Conservation (phyloP, 2,888 invertebrate species). For the Pristionchus exspectatus region DNA sequence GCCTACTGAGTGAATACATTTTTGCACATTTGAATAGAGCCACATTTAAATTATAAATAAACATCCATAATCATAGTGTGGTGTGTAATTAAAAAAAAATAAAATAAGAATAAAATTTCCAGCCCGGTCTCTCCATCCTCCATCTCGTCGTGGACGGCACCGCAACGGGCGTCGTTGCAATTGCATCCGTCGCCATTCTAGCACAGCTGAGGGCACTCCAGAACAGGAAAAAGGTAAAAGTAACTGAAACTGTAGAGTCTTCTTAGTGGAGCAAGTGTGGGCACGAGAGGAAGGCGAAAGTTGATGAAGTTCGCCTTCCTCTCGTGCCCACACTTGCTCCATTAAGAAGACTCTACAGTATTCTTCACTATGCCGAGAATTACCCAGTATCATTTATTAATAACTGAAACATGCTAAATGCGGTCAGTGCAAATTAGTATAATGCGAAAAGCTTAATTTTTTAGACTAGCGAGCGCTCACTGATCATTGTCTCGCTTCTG, state of each 20-base stretch:
- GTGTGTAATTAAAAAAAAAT: neutral
- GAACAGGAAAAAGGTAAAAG: constrained; percentile 19
- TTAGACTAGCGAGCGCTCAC: constrained; percentile 22
- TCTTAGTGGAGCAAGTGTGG: too few relatives aligned
- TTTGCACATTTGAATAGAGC: neutral
- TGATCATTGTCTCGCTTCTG: constrained; percentile 30
- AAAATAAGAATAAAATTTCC: neutral
- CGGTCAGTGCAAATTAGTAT: neutral
- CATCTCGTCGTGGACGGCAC: constrained; percentile 11
- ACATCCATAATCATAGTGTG: too few relatives aligned
- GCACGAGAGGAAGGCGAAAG: too few relatives aligned
- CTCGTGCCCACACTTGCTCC: too few relatives aligned
- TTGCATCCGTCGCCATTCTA: neutral
- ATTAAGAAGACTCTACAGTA: too few relatives aligned
- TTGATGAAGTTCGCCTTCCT: too few relatives aligned
- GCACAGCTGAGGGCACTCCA: neutral
- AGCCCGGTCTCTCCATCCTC: constrained; percentile 49
- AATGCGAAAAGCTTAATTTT: neutral
- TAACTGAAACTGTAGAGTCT: too few relatives aligned
- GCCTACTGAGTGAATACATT: too few relatives aligned
- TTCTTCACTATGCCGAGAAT: too few relatives aligned
- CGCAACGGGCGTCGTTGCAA: neutral
- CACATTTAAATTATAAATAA: too few relatives aligned
- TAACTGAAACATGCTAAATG: too few relatives aligned
- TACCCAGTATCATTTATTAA: too few relatives aligned